Conservation (phyloP, 1,140 invertebrate species). For the Ladona fulva region DNA sequence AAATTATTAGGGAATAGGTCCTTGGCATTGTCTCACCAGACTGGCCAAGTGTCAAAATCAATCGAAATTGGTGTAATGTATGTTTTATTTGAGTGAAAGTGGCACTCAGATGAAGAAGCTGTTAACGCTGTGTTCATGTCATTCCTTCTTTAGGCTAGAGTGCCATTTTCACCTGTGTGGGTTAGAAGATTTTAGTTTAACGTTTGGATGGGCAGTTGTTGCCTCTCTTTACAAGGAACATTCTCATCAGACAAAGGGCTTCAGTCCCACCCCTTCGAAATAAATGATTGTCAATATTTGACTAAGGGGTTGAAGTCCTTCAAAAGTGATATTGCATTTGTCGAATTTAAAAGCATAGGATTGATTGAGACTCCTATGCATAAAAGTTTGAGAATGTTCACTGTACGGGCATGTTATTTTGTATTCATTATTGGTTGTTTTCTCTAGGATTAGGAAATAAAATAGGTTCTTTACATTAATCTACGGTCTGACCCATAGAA, state of each 20-base stretch:
- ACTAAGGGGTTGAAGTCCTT: background rate
- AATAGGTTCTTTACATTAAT: background rate
- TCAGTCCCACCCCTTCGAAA: background rate
- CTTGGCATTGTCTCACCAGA: too few relatives aligned
- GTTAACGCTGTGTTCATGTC: background rate
- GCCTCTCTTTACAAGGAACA: background rate
- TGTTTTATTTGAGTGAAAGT: background rate
- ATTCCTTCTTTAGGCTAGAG: background rate
- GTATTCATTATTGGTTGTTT: background rate
- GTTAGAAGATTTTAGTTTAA: background rate
- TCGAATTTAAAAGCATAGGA: background rate
- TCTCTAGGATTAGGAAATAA: background rate
- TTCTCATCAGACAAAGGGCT: background rate
- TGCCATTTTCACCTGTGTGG: background rate
- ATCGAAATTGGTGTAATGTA: background rate
- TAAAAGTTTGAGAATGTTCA: background rate
- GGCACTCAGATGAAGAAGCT: background rate
- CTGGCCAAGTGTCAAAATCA: background rate
- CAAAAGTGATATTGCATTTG: background rate
- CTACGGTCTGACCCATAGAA: slow-evolving; percentile 7
- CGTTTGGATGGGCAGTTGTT: background rate
- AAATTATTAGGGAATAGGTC: background rate
- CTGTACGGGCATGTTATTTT: background rate
- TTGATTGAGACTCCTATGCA: background rate
- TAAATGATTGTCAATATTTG: background rate